Evolutionary conservation across 2,797 vertebrate genomes (phyloP), one percentile per base, ranked within the genome.

Genomic region (Acanthopagrus latus): DNA sequence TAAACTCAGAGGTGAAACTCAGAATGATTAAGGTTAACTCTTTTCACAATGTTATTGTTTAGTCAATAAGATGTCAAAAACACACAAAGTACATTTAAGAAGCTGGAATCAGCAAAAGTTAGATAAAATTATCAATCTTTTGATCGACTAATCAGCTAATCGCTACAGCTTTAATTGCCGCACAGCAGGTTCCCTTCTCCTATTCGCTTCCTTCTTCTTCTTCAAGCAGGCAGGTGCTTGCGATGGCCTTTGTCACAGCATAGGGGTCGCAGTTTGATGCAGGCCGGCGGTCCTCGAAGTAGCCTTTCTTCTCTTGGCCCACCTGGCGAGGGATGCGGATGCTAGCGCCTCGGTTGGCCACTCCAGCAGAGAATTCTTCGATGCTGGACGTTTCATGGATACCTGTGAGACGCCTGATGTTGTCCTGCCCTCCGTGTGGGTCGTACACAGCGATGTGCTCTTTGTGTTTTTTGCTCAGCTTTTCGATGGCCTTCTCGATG

Each of bases 231-330:
- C 95, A 95, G 0, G 97, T 97, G 75, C 63, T 70, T 44, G 92
- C 87, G 0, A 98, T 95, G 82, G 91, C 93, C 67, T 80, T 78
- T 0, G 94, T 97, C 66, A 98, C 97, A 0, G 90, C 51, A 2
- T 98, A 98, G 0, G 97, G 97, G 89, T 98, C 96, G 0, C 97
- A 98, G 94, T 98, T 98, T 51, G 96, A 95, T 0, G 97, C 87
- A 0, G 97, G 97, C 5, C 96, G 93, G 17, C 97, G 95, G 84
- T 98, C 97, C 88, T 97, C 97, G 0, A 97, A 97, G 94, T 97
- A 97, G 5, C 97, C 97, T 0, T 1, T 91, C 57, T 89, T 92
- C 0, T 97, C 95, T 18, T 95, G 92, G 58, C 86, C 95, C 0
- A 97, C 96, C 76, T 96, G 95, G 13, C 95, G 96, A 0, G 97